Base-by-base conservation (phyloP, 2,888 invertebrate species). In the Plusia festucae region DNA sequence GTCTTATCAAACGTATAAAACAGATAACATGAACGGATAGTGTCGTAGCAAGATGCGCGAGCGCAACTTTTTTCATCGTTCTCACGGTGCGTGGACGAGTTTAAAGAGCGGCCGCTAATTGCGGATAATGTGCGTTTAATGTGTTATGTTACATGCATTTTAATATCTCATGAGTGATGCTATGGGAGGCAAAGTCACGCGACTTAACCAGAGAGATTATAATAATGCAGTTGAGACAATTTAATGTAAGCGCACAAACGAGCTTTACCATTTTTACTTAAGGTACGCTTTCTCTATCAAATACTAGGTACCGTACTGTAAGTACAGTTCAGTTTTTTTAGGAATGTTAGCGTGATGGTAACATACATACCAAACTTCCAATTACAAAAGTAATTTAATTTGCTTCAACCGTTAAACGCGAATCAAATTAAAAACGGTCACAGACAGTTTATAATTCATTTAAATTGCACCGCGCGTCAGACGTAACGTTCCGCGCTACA, bases 111-210 rank as follows among this genome's bases (percentile, higher is more conserved):
- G 65, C 60, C 75, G 57, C 79, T 81, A 81, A 81, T 81, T 81
- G 79, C 73, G 59, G 75, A 77, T 81, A 80, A 81, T 75, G 70
- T 65, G 70, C 66, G 72, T 66, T 78, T 78, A 80, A 76, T 69
- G 72, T 72, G 74, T 70, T 76, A 70, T 80, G 81, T 80, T 79
- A 76, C 76, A 75, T 70, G 75, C 77, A 77, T 80, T 70, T 80
- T 70, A 79, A 79, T 78, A 76, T 76, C 49, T 44, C 65, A 53
- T 60, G 70, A 53, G 62, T 60, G 55, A 62, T 62, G 58, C 69
- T 67, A 68, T 62, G 67, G 67, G 30, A 53, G 76, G 34, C 59
- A 24, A 22, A 71, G 56, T 53, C 73, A 73, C 62, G 66, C 76
- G 6, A 71, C 32, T 55, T 34, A 4, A 24, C 34, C 34, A 9